A percentile compares a stretch with the other conserved stretches of the same genome.
These are phyloP conservation scores for Cyclophora albipunctata DNA, from an alignment of 2,888 invertebrate species.

Conservation along the genomic window DNA sequence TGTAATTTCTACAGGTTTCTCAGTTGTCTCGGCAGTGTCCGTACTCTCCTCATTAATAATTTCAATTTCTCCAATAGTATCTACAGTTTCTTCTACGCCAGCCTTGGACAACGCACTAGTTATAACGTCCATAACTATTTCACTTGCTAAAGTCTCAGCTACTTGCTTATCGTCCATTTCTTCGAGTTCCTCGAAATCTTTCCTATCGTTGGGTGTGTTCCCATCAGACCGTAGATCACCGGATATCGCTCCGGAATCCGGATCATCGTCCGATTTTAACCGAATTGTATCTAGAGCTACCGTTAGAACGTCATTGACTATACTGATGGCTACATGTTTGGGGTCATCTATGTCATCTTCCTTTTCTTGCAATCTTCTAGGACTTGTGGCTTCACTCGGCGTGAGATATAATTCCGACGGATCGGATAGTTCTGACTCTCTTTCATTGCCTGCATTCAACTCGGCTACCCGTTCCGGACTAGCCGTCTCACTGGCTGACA, in stretches of 20 bases:
- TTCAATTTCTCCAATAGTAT: constrained; percentile 13
- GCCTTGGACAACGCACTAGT: constrained; percentile 37
- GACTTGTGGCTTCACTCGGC: constrained; percentile 78
- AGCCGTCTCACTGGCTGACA: constrained; percentile 65
- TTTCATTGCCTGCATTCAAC: constrained; percentile 55
- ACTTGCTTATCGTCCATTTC: constrained; percentile 51
- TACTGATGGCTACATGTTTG: constrained; percentile 59
- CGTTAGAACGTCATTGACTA: constrained; percentile 67
- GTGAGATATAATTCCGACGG: constrained; percentile 81
- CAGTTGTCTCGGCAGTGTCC: neutral
- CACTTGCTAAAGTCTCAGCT: constrained; percentile 51
- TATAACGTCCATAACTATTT: constrained; percentile 54
- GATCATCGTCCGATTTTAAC: constrained; percentile 61
- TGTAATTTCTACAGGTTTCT: neutral
- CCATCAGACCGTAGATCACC: constrained; percentile 64
- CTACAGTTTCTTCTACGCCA: constrained; percentile 22
- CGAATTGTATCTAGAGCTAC: constrained; percentile 62
- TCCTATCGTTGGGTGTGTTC: constrained; percentile 63
- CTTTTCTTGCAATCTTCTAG: constrained; percentile 61
- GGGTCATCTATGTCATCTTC: constrained; percentile 58
- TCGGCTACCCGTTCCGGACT: constrained; percentile 64
- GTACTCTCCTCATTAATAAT: constrained; percentile 15
- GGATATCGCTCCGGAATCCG: constrained; percentile 67
- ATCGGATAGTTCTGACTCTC: constrained; percentile 79
- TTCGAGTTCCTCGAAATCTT: constrained; percentile 64